A percentile compares a stretch with the other conserved stretches of the same genome.
phyloP scores from a whole-genome alignment of 2,888 invertebrate species.

The Agriotes lineatus region DNA sequence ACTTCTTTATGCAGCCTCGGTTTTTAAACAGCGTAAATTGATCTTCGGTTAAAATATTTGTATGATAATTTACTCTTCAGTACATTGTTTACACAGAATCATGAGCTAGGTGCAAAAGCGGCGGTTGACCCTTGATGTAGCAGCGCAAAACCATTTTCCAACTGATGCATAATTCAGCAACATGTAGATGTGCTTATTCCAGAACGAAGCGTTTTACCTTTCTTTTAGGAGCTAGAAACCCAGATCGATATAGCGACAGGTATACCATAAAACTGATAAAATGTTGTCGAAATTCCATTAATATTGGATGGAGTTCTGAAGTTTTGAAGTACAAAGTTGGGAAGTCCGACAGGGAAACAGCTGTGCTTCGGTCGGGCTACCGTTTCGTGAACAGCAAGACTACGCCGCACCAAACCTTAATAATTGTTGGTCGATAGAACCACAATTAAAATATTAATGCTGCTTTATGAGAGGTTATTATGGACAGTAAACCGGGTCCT shows the following conservation, averaged over 20 bases:
- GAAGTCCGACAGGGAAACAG: background rate
- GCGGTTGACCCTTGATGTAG: no score
- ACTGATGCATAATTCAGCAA: slow-evolving; percentile 16
- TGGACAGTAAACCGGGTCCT: background rate
- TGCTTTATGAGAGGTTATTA: background rate
- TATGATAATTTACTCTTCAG: no score
- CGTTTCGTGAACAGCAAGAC: background rate
- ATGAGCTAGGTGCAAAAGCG: no score
- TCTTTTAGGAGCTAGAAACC: background rate
- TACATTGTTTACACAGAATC: no score
- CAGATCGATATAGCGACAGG: background rate
- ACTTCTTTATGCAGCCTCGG: no score
- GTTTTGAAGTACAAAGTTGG: background rate
- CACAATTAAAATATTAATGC: background rate
- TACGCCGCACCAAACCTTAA: background rate
- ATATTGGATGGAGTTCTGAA: no score
- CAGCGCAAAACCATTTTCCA: background rate
- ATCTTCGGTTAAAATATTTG: no score
- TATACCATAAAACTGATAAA: background rate
- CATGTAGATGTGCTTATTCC: background rate
- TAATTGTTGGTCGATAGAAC: background rate
- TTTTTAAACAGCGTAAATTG: no score
- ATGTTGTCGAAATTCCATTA: background rate
- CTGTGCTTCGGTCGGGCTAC: no score
- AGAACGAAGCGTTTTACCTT: slow-evolving; percentile 7